A percentile compares a stretch with the other conserved stretches of the same genome.
These are phyloP conservation scores for Poeciliopsis paucimaculata DNA, from an alignment of 2,797 vertebrate species.

Conservation along the genomic window DNA sequence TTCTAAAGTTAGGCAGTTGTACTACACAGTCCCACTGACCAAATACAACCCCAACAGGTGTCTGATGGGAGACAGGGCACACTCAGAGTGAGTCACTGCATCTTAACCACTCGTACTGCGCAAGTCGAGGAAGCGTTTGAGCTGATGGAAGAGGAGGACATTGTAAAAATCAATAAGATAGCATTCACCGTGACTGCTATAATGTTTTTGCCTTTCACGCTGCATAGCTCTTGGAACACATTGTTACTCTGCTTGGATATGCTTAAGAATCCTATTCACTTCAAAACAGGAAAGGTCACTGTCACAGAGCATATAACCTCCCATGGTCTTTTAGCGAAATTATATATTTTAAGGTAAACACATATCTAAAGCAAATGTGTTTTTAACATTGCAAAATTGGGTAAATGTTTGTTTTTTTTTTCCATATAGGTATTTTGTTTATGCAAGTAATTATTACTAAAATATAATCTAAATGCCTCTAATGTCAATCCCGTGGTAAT, in stretches of 20 bases:
- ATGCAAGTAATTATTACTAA: neutral
- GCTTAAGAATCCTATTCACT: neutral
- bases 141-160: neutral
- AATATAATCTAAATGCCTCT: neutral
- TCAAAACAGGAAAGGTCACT: neutral
- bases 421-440: neutral
- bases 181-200: neutral
- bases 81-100: conserved; percentile 36
- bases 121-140: conserved; percentile 37
- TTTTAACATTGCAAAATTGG: neutral
- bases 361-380: neutral
- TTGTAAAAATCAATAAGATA: neutral
- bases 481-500: neutral
- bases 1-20: conserved; percentile 28
- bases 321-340: neutral
- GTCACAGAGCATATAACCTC: neutral
- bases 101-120: conserved; percentile 27
- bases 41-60: conserved; percentile 69
- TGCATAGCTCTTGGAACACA: conserved; percentile 8
- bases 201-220: neutral
- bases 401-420: neutral
- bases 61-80: conserved; percentile 38
- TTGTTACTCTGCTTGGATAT: neutral
- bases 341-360: neutral
- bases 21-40: conserved; percentile 41